phyloP scores from a whole-genome alignment of 2,888 invertebrate species.

The Dromius quadrimaculatus region DNA sequence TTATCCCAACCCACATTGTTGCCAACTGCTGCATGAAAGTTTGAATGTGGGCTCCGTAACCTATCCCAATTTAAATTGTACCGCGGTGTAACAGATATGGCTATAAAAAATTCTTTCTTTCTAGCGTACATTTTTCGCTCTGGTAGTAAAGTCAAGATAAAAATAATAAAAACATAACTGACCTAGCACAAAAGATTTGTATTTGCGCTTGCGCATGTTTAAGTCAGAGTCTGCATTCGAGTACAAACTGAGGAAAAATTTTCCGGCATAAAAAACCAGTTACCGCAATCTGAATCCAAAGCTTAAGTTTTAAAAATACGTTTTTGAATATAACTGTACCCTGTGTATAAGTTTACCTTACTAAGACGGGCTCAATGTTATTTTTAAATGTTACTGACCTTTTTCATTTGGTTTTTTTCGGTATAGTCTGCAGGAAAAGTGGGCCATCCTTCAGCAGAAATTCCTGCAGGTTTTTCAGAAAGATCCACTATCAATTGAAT shows the following conservation, averaged over 20 bases:
- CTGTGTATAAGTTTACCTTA: constrained; percentile 30
- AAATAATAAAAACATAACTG: constrained; percentile 66
- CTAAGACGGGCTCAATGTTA: constrained; percentile 33
- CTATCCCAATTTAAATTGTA: no score
- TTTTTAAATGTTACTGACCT: constrained; percentile 45
- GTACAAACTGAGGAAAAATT: constrained; percentile 30
- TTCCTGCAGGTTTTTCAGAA: constrained; percentile 34
- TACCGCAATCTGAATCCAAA: not conserved
- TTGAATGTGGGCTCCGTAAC: no score
- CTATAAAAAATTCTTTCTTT: no score
- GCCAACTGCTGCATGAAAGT: no score
- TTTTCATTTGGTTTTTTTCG: constrained; percentile 35
- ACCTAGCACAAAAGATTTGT: constrained; percentile 62
- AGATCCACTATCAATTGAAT: constrained; percentile 42
- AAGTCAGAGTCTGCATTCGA: constrained; percentile 33
- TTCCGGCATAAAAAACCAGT: constrained; percentile 22
- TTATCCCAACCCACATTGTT: no score
- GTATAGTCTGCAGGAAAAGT: not conserved
- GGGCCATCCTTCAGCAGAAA: not conserved
- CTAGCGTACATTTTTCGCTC: constrained; percentile 34
- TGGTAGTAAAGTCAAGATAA: constrained; percentile 59
- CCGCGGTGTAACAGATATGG: no score
- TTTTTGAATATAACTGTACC: constrained; percentile 28
- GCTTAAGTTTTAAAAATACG: constrained; percentile 20
- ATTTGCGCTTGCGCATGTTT: constrained; percentile 38